Evolutionary conservation across 2,888 invertebrate species (phyloP), one percentile per base, ranked within the genome.

Genomic region (Omphaloscelis lunosa): DNA sequence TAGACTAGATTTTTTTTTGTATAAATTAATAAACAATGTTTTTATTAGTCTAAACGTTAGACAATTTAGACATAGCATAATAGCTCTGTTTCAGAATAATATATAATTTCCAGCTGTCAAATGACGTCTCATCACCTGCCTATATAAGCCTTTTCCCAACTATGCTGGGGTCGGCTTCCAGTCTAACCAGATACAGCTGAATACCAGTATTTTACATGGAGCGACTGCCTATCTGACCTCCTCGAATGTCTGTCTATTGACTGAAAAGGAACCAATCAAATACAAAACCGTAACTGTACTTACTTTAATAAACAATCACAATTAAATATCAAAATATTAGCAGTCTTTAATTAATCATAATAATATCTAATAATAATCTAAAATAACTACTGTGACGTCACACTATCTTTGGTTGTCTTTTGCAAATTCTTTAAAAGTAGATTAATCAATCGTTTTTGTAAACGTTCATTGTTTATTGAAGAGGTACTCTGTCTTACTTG

Each of bases 381-480:
- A 17, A 45, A 77, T n/a, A 8, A 56, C 27, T 69, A 67, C 34
- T 76, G 62, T 8, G 53, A 34, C 1, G 65, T 65, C 23, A 12
- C 39, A 68, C 41, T 75, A 12, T 72, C 76, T 62, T 77, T 75
- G 48, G 63, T 77, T 1, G 67, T 51, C 12, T 58, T 71, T 29
- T 81, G 53, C 70, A 88, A 85, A 80, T 87, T 91, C 77, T 86
- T 91, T 51, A 91, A 53, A 23, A 92, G 80, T 8, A 91, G 41
- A 83, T 91, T 91, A 11, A 91, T 91, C 17, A 91, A 79, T 51
- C 88, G 70, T 53, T 90, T 91, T n/a, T 91, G 91, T 23, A 91
- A 62, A 8, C 88, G 72, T 34, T 88, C 86, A 6, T 83, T 72
- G 34, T 83, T 80, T 20, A 88, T 11, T 4, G 76, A 29, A 15